Evolutionary conservation across 2,888 invertebrate genomes (phyloP), one percentile per base, ranked within the genome.

Genomic region (Pecten maximus): DNA sequence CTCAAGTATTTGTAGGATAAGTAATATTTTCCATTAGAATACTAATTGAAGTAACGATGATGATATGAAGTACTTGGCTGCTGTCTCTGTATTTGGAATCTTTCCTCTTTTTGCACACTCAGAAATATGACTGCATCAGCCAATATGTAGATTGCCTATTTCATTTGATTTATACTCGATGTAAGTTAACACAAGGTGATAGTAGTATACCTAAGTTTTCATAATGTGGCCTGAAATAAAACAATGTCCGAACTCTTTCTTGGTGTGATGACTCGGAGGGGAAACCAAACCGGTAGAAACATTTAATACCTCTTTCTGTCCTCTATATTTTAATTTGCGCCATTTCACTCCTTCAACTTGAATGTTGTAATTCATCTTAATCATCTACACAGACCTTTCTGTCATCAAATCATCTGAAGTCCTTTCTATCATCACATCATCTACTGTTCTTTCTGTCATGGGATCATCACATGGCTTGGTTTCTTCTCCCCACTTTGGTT

Each of bases 241-340:
- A 92, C 88, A 74, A 92, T 91, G 91, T 92, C 91, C 91, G 91
- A 92, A 92, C 91, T 88, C 88, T 89, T 87, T 90, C 88, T 90
- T 89, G 88, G 74, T 91, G 91, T 91, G 90, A 88, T 87, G 89
- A 50, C 40, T 28, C 16, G 40, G 60, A 87, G 87, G 87, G 60
- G 89, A 89, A 60, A 88, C 88, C 60, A n/a, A 88, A 89, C 88
- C 60, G 60, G 48, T 10, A 48, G 35, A 74, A 74, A 35, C 35
- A 28, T 74, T 28, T 74, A 10, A 35, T 35, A 74, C 23, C 23
- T 74, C 35, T 74, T 12, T 74, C 74, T 35, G 28, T 35, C 74
- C 74, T 74, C 74, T 74, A 74, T 74, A 74, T 74, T 35, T 60
- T 74, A 15, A 35, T 74, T 74, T 74, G 74, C 74, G 74, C 74